Evolutionary conservation across 2,113 vertebrate species (phyloP).

Genomic region (Orientallactaga bullata): DNA sequence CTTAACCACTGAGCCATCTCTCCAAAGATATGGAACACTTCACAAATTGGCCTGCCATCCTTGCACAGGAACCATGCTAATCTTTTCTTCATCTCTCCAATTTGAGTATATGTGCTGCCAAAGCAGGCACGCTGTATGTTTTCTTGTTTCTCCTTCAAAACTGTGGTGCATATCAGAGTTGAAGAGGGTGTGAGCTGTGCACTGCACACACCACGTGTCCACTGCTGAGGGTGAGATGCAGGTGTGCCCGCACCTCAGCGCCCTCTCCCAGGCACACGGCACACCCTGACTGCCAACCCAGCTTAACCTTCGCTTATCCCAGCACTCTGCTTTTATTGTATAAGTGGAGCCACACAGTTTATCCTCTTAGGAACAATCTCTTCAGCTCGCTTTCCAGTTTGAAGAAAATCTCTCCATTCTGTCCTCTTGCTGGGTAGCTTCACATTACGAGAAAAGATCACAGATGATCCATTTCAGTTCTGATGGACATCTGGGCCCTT

Average conservation of each 20-base stretch:
- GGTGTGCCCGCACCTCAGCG: rapidly evolving
- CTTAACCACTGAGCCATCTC: too few relatives aligned
- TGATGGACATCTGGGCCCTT: background rate
- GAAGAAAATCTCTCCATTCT: rapidly evolving
- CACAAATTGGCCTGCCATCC: too few relatives aligned
- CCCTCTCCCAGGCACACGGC: rapidly evolving
- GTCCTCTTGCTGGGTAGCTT: rapidly evolving
- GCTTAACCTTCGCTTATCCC: rapidly evolving
- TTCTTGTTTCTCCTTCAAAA: background rate
- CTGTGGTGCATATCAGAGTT: too few relatives aligned
- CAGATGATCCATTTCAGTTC: rapidly evolving
- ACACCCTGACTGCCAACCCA: rapidly evolving
- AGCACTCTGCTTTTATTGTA: background rate
- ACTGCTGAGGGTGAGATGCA: rapidly evolving
- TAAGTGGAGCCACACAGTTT: background rate
- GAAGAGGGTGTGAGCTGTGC: rapidly evolving
- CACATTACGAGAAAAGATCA: rapidly evolving
- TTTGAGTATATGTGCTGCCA: too few relatives aligned
- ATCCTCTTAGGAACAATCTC: too few relatives aligned
- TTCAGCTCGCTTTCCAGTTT: background rate
- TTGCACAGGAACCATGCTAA: too few relatives aligned
- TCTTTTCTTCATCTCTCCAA: too few relatives aligned
- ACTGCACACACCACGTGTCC: rapidly evolving
- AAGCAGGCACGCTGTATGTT: too few relatives aligned
- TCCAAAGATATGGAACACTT: too few relatives aligned